phyloP scores from a whole-genome alignment of 2,797 vertebrate genomes.

The Eulemur coronatus region DNA sequence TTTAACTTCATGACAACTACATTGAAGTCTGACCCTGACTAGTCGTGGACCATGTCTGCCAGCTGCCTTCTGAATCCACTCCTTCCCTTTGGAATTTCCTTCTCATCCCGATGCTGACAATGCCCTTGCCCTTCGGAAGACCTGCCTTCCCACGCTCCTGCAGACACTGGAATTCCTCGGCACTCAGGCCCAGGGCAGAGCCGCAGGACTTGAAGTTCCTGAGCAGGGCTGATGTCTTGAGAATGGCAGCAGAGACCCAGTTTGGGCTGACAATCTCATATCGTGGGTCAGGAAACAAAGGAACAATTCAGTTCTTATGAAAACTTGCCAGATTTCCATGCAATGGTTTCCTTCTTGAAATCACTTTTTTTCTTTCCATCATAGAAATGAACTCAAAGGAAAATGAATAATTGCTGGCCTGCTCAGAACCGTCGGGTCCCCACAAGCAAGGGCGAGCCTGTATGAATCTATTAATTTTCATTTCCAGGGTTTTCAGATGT shows the following conservation, averaged over 20 bases:
- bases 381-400: conserved; percentile 65
- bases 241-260: not conserved
- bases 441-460: conserved; percentile 64
- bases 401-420: conserved; percentile 76
- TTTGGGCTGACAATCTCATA: not conserved
- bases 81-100: not conserved
- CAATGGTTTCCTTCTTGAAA: not conserved
- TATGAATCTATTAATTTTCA: conserved; percentile 77
- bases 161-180: not conserved
- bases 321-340: conserved; percentile 44
- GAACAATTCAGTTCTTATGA: conserved; percentile 24
- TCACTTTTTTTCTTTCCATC: not conserved
- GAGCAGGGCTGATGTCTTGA: not conserved
- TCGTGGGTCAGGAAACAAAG: conserved; percentile 30
- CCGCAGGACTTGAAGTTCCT: accelerated
- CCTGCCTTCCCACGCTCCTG: not conserved
- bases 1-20: not conserved
- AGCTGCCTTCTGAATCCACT: not conserved
- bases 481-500: conserved; percentile 77
- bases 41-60: accelerated
- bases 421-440: conserved; percentile 73
- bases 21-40: not conserved
- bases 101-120: not conserved
- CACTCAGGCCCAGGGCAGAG: not conserved
- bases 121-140: not conserved